Evolutionary conservation across 2,888 invertebrate species (phyloP), one percentile per base, ranked within the genome.

Genomic region (Lochmaea crataegi): DNA sequence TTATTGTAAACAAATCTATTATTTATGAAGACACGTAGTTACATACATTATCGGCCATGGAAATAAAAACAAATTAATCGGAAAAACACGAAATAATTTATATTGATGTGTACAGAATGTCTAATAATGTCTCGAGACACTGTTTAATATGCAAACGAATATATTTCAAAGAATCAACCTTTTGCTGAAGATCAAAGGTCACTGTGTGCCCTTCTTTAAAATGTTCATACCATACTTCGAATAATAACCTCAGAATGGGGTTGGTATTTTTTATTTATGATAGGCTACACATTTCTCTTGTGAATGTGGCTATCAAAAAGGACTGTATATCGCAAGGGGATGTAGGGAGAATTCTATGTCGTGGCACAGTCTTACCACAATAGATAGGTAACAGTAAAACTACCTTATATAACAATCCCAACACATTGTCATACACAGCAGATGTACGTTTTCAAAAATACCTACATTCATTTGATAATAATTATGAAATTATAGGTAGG

Each of bases 321-420:
- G 18, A 53, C n/a, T 53, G 53, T 53, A 18, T 53, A 53, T 18
- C 10, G 16, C 2, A 18, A 53, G 11, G 53, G 53, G 18, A 53
- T 10, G 5, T 9, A 53, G 18, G 53, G 53, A 18, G 16, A 18
- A 18, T 53, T 53, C 10, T 53, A 12, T 16, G n/a, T 53, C 18
- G 16, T 53, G 51, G 16, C 53, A 53, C 48, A 48, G 32, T 38
- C 32, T 38, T 38, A 38, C 32, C 32, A 48, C 51, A 51, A 51
- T 51, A 51, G 51, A 51, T 14, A 51, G 14, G 51, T 51, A n/a
- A n/a, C 51, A n/a, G n/a, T 51, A 51, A n/a, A n/a, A 51, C 51
- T 51, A 51, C 14, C n/a, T 14, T 51, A n/a, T 51, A 7, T n/a
- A 51, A 14, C 14, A n/a, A n/a, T 38, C n/a, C 51, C 14, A n/a